Conservation (phyloP, 2,888 invertebrate species). For the Anarsia innoxiella region DNA sequence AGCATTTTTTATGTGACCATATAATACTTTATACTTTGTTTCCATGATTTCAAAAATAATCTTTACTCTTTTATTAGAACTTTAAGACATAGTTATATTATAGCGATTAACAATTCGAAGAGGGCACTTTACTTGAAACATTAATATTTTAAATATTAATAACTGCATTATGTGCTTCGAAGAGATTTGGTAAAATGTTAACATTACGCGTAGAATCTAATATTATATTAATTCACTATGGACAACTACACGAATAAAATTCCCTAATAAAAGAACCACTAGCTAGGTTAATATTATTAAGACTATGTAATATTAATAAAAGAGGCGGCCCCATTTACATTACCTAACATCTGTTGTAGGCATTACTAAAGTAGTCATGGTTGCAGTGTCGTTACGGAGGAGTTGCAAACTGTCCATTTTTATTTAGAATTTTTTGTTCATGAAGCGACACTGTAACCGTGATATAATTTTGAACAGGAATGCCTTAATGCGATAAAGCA, state of each 20-base stretch:
- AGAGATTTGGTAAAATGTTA: conserved; percentile 66
- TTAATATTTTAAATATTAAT: conserved; percentile 20
- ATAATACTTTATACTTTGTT: conserved; percentile 11
- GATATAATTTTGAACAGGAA: too few relatives aligned
- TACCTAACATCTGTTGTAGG: conserved; percentile 10
- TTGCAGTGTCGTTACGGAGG: too few relatives aligned
- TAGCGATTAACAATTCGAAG: conserved; percentile 1
- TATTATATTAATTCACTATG: conserved; percentile 49
- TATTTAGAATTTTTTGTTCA: too few relatives aligned
- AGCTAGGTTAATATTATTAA: conserved; percentile 40
- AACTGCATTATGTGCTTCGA: conserved; percentile 33
- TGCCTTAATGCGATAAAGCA: too few relatives aligned
- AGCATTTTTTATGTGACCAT: conserved; percentile 26
- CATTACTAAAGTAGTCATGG: too few relatives aligned
- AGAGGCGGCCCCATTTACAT: conserved; percentile 70
- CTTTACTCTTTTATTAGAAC: not conserved
- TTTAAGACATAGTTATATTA: too few relatives aligned
- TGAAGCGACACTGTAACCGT: too few relatives aligned
- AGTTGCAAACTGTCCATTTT: too few relatives aligned
- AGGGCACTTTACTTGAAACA: conserved; percentile 15
- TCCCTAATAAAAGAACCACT: conserved; percentile 55
- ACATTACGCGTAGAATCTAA: conserved; percentile 44
- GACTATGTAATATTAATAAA: conserved; percentile 47
- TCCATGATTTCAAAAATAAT: conserved; percentile 9
- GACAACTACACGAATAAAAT: conserved; percentile 56